Base-by-base conservation (phyloP, 2,888 invertebrate genomes). In the Agonopterix alstromeriana region DNA sequence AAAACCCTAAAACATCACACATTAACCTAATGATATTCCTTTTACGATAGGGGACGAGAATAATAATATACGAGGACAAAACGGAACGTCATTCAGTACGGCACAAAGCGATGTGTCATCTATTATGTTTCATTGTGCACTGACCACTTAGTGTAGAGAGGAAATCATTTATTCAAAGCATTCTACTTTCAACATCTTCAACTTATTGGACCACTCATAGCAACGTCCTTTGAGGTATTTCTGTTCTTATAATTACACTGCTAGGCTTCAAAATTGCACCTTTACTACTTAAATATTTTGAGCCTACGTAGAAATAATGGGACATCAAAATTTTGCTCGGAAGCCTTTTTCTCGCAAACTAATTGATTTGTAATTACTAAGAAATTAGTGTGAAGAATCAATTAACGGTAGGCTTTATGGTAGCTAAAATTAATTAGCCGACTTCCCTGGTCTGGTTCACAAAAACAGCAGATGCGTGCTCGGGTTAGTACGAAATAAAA, bases 391-490 rank as follows among this genome's bases (percentile, higher is more conserved):
- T 77, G 73, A 77, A 74, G 68, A 79, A 82, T 81, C 81, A 82
- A 85, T 85, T 84, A 83, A 67, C 74, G 57, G 65, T 61, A 68
- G 53, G 60, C 68, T 72, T 70, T 70, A 67, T 72, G 78, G 77
- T 75, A 77, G 78, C 77, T 65, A 62, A 78, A 75, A 71, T 77
- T 84, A 85, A 87, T 86, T 84, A 83, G 73, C 65, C 55, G 61
- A 70, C 70, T 74, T 76, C 73, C 69, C 67, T 65, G 73, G 69
- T 72, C 71, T 63, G 73, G 63, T 76, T 71, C 74, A 81, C 77
- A 84, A 85, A 84, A 86, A 83, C 82, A 82, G 80, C 83, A 86
- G 82, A 82, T 84, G 84, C 62, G 70, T 61, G 70, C 60, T 61
- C 61, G 63, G 65, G 61, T 66, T 60, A 62, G 65, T 65, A 70